Evolutionary conservation across 2,888 invertebrate genomes (phyloP).

Genomic region (Nesidiocoris tenuis): DNA sequence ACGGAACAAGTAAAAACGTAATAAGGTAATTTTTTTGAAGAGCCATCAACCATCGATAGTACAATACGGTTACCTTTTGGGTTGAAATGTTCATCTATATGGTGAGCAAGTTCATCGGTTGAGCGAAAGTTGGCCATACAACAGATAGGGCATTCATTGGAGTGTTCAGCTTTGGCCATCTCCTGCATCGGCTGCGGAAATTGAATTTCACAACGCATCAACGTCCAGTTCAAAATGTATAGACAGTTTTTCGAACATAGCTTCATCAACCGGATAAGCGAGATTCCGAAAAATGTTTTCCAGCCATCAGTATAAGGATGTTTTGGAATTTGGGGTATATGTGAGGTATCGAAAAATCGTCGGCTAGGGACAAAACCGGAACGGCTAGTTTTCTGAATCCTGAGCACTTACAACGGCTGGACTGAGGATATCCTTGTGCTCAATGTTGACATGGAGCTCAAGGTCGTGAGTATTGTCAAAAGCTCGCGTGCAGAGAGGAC

Average conservation of each 20-base stretch:
- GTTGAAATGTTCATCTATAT: slow-evolving; percentile 79
- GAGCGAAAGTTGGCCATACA: slow-evolving; percentile 56
- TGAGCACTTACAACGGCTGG: slow-evolving; percentile 58
- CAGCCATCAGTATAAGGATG: too few species aligned
- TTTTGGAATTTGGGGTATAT: too few species aligned
- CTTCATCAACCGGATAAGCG: too few species aligned
- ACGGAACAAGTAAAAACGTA: too few species aligned
- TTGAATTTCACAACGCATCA: neutral
- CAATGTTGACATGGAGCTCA: slow-evolving; percentile 81
- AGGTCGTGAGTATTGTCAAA: slow-evolving; percentile 74
- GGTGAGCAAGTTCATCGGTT: slow-evolving; percentile 63
- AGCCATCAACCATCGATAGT: too few species aligned
- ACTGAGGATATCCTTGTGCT: slow-evolving; percentile 77
- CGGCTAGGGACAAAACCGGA: too few species aligned
- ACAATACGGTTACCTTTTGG: slow-evolving; percentile 54
- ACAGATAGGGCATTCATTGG: slow-evolving; percentile 56
- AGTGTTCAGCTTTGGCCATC: slow-evolving; percentile 30
- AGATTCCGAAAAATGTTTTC: too few species aligned
- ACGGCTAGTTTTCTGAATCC: too few species aligned
- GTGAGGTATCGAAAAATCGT: too few species aligned
- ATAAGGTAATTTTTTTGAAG: too few species aligned
- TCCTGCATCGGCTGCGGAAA: slow-evolving; percentile 49
- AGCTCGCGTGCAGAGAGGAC: slow-evolving; percentile 74
- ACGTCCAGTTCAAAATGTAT: too few species aligned
- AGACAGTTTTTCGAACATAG: too few species aligned